Evolutionary conservation across 2,113 vertebrate species (phyloP), one percentile per base, ranked within the genome.

Genomic region (Carettochelys insculpta): DNA sequence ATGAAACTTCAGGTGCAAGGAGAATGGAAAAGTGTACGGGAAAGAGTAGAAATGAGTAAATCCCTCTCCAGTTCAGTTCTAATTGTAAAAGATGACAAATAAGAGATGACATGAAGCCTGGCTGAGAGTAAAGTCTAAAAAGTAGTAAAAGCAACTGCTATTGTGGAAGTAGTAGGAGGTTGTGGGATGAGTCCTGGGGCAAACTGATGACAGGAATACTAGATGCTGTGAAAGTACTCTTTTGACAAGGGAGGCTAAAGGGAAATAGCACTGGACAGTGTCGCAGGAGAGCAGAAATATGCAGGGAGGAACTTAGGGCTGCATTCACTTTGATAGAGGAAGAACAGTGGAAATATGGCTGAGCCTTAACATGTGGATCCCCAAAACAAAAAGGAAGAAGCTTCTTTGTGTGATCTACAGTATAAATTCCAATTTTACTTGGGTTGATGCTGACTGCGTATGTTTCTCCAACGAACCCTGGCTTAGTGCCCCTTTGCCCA

Each of bases 101-200:
- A 41, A 16, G 58, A 38, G 77, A 83, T 48, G 29, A 80, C 89
- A n/a, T 75, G n/a, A 90, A 80, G 83, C 38, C 50, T 41, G 20
- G 52, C 25, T 54, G 58, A 68, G 81, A 83, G 50, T 78, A 82
- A 53, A 58, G 51, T 51, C 29, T 89, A 22, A 34, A 2, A 25
- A 79, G 83, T 50, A 50, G 48, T 50, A 50, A 50, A 82, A 41
- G 14, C 27, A 50, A 50, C 1, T 45, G 65, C 43, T 78, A 80
- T 45, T 85, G 25, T 24, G 88, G 47, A 58, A 19, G 45, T 22
- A 75, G 58, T 1, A 73, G n/a, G 34, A 88, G 19, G 61, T 95
- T 75, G 86, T 94, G 88, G 90, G 87, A 88, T 27, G 83, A 89
- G 29, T 87, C 45, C 84, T 27, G 80, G n/a, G 76, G 41, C 87